Base-by-base conservation (phyloP, 2,113 vertebrate genomes). In the Scophthalmus maximus region DNA sequence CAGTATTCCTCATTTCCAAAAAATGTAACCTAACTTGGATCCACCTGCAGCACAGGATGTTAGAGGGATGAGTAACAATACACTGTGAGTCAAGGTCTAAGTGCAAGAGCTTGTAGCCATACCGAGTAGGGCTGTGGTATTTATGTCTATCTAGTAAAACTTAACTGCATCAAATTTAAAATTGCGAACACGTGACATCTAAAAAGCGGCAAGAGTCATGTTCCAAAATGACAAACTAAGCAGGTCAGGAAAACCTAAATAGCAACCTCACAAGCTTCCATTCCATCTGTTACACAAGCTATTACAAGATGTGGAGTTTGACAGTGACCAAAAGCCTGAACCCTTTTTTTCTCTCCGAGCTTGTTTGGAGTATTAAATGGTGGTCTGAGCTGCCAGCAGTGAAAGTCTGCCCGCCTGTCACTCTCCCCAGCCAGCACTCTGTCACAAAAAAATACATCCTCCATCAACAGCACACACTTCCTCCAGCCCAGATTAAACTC, bases 271-370 rank as follows among this genome's bases (percentile, higher is more conserved):
- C 50, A 51, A 74, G 56, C 34, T 58, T 47, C 23, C 29, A 76
- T 46, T 76, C 70, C 49, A 58, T 82, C 63, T 65, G 32, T 59
- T 60, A 67, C 46, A 57, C 29, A 46, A 65, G 42, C 81, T 77
- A 71, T 73, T 81, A 77, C 68, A 59, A 80, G 6, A 14, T 4
- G 1, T 4, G 23, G 17, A 78, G 53, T 55, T 29, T 74, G 71
- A 84, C 81, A 76, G 63, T 42, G 68, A 78, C 61, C 51, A 47
- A 81, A 78, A 78, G 55, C 52, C 74, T 64, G 57, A 58, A 68
- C 59, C 56, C n/a, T 22, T 4, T 18, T 76, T 53, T 81, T 63
- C 57, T 64, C 51, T 57, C 75, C 29, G 17, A 67, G 40, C 46
- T 64, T 79, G 62, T 86, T 78, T 49, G 52, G 56, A 52, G 30